Percentiles rank a stretch among this genome's conserved stretches.
These are phyloP conservation scores for Suillia variegata DNA, from an alignment of 2,888 invertebrate genomes.

Conservation along the genomic window DNA sequence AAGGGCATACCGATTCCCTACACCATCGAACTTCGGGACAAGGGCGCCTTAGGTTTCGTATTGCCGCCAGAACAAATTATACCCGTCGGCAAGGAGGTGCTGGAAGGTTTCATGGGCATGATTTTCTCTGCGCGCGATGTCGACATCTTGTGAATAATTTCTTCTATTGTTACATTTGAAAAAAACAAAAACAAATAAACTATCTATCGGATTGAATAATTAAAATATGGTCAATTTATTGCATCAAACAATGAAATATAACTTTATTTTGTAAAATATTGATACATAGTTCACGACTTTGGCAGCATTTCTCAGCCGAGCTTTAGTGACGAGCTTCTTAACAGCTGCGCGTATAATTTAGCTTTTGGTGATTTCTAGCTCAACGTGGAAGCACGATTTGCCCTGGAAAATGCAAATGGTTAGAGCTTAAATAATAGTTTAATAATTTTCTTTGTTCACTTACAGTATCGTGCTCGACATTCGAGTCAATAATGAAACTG, in stretches of 20 bases:
- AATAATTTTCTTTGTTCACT: too few relatives aligned
- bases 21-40: constrained; percentile 70
- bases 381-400: constrained; percentile 54
- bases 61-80: constrained; percentile 70
- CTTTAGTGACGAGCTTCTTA: too few relatives aligned
- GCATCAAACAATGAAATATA: too few relatives aligned
- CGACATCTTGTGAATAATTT: constrained; percentile 55
- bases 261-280: too few relatives aligned
- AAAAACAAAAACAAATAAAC: too few relatives aligned
- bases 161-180: constrained; percentile 44
- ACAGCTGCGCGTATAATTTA: too few relatives aligned
- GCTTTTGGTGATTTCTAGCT: constrained; percentile 53
- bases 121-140: constrained; percentile 62
- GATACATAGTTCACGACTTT: too few relatives aligned
- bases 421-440: background rate
- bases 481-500: constrained; percentile 52
- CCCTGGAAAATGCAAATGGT: constrained; percentile 42
- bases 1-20: constrained; percentile 65
- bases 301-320: too few relatives aligned
- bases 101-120: constrained; percentile 64
- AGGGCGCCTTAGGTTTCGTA: constrained; percentile 70
- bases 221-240: too few relatives aligned
- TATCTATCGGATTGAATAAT: too few relatives aligned
- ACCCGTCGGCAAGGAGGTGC: constrained; percentile 66
- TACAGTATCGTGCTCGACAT: constrained; percentile 61